Conservation (phyloP, 2,113 vertebrate species). For the Crocuta crocuta region DNA sequence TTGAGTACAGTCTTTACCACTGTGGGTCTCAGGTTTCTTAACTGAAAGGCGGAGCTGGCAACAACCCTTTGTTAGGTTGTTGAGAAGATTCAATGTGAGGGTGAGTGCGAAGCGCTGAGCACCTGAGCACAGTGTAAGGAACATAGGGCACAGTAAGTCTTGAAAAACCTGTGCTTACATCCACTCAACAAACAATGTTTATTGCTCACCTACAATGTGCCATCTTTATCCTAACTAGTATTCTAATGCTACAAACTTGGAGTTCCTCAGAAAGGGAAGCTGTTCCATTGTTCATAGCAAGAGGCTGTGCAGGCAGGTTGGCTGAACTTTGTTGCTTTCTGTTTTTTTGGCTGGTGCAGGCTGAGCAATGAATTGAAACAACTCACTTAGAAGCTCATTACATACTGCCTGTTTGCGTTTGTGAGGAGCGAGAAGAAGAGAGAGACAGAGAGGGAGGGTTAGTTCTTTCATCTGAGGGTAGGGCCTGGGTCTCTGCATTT, state of each 20-base stretch:
- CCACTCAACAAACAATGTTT: background rate
- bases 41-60: background rate
- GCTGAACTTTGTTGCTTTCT: background rate
- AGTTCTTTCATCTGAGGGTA: background rate
- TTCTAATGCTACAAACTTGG: background rate
- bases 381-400: background rate
- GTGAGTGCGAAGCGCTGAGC: background rate
- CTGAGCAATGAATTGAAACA: background rate
- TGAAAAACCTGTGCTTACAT: background rate
- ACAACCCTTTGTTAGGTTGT: background rate
- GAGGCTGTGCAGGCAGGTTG: background rate
- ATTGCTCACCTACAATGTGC: background rate
- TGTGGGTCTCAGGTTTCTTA: background rate
- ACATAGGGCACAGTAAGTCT: background rate
- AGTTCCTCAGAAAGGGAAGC: background rate
- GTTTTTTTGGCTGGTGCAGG: background rate
- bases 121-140: background rate
- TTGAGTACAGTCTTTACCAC: background rate
- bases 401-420: background rate
- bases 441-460: accelerated
- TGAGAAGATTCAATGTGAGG: background rate
- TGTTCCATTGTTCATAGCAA: background rate
- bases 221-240: background rate
- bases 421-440: background rate
- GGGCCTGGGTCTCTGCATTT: background rate